These are phyloP conservation scores for Phyllotis vaccarum DNA, from an alignment of 2,797 vertebrate species.

Conservation along the genomic window DNA sequence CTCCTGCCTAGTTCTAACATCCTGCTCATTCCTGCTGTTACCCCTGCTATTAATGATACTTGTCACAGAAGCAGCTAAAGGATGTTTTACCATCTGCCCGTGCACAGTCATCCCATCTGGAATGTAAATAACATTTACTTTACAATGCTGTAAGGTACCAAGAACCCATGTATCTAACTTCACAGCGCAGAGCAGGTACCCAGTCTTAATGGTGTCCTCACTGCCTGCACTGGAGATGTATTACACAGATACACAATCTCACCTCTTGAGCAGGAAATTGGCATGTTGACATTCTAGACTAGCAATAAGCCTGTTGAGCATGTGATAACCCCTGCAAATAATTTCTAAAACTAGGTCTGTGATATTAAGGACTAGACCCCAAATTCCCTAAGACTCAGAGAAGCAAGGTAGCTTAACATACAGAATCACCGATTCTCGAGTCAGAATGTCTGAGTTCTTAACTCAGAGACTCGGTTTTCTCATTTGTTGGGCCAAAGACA, in stretches of 20 bases:
- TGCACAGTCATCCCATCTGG: background rate
- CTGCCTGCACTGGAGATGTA: background rate
- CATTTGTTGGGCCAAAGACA: background rate
- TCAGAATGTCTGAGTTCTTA: background rate
- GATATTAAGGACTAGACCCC: background rate
- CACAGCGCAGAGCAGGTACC: background rate
- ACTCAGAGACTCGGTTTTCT: background rate
- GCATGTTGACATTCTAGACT: background rate
- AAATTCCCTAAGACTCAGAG: background rate
- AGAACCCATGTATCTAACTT: background rate
- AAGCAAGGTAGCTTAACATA: background rate
- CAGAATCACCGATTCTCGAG: background rate
- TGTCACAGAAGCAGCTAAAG: background rate
- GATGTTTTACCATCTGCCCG: background rate
- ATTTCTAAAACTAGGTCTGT: background rate
- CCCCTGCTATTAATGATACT: background rate
- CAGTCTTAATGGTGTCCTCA: background rate
- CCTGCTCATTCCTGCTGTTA: background rate
- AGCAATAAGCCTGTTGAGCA: background rate
- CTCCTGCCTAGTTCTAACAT: background rate
- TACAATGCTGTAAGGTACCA: background rate
- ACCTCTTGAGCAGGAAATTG: conserved; percentile 1
- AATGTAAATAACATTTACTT: background rate
- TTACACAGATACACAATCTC: background rate
- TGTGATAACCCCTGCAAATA: background rate